Percentiles rank a stretch among this genome's conserved stretches.
phyloP scores from a whole-genome alignment of 2,888 invertebrate species.

The Chorisops tibialis region DNA sequence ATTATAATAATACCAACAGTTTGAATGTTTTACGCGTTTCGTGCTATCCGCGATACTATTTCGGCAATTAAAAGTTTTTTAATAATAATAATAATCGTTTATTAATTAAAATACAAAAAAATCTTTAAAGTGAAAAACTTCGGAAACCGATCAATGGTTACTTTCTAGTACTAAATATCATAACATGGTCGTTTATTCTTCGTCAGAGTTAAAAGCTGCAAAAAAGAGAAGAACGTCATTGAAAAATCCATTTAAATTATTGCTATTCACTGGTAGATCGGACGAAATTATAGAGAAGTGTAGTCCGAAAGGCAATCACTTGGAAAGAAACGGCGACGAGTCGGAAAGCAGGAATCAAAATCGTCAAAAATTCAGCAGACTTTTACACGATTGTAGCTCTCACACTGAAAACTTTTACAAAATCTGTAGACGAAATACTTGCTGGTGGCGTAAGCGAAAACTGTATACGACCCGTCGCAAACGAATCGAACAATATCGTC shows the following conservation, averaged over 20 bases:
- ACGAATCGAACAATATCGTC: conserved; percentile 11
- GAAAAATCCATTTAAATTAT: neutral
- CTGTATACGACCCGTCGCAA: conserved; percentile 29
- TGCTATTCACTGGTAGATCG: conserved; percentile 4
- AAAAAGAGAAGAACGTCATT: conserved; percentile 27
- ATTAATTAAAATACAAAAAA: too few species aligned
- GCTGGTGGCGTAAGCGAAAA: conserved; percentile 32
- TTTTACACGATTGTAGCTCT: conserved; percentile 20
- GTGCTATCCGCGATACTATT: too few species aligned
- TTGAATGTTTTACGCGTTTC: too few species aligned
- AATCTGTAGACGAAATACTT: conserved; percentile 30
- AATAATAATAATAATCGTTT: too few species aligned
- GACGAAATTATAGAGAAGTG: neutral
- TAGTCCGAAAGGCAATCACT: too few species aligned
- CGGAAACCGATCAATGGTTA: conserved; percentile 29
- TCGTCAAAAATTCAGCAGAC: too few species aligned
- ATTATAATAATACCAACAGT: too few species aligned
- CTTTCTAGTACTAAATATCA: conserved; percentile 24
- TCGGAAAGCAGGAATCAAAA: too few species aligned
- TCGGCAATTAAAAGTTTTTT: too few species aligned
- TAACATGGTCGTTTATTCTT: conserved; percentile 34
- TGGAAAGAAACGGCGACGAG: too few species aligned
- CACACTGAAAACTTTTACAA: conserved; percentile 31
- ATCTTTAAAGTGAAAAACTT: neutral
- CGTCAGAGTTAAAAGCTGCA: conserved; percentile 26